Percentiles rank a stretch among this genome's conserved stretches.
These are phyloP conservation scores for Phytoseiulus persimilis DNA, from an alignment of 2,888 invertebrate species.

Conservation along the genomic window DNA sequence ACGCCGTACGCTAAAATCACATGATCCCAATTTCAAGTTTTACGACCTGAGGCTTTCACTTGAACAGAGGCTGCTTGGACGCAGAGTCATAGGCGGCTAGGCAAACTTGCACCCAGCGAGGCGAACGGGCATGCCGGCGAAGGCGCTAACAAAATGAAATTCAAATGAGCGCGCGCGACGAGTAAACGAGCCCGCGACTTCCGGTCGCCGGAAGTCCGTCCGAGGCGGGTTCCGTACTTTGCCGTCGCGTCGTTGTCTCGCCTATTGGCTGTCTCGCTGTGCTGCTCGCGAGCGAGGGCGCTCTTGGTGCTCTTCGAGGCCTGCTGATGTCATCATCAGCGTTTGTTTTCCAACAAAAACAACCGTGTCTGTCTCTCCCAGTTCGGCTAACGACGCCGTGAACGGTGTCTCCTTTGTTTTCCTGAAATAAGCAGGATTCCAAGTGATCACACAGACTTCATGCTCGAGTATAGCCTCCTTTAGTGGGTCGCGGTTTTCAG, in stretches of 20 bases:
- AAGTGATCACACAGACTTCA: too few relatives aligned
- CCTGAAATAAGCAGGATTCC: too few relatives aligned
- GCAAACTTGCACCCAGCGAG: not conserved
- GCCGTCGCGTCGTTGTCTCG: slow-evolving; percentile 5
- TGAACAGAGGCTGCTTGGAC: not conserved
- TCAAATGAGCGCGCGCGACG: not conserved
- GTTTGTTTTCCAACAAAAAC: not conserved
- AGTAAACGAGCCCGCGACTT: not conserved
- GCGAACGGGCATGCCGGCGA: not conserved
- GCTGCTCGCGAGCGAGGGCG: not conserved
- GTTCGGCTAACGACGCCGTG: too few relatives aligned
- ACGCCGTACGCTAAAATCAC: not conserved
- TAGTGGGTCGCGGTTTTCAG: too few relatives aligned
- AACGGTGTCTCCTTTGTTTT: too few relatives aligned
- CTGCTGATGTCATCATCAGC: not conserved
- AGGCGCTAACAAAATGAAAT: not conserved
- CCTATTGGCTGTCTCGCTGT: not conserved
- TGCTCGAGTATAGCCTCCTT: too few relatives aligned
- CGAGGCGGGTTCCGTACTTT: not conserved
- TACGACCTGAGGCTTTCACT: not conserved
- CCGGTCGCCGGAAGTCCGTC: not conserved
- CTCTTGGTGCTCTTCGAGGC: not conserved
- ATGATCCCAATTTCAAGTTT: not conserved
- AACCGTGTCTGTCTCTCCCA: too few relatives aligned
- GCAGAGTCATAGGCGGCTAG: not conserved